Evolutionary conservation across 2,113 vertebrate genomes (phyloP), one percentile per base, ranked within the genome.

Genomic region (Perognathus longimembris): DNA sequence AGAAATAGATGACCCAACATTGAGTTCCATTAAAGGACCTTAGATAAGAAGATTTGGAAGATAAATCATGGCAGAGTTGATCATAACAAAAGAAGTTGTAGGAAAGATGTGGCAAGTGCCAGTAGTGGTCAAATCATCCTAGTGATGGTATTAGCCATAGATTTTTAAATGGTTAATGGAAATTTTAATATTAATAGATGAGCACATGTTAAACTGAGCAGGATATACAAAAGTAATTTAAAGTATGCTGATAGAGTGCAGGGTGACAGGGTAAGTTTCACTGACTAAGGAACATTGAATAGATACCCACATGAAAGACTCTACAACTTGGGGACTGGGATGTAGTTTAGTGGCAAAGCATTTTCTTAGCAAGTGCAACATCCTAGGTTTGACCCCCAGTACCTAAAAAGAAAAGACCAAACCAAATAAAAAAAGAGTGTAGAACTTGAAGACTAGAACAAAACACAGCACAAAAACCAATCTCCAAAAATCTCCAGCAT

Each of bases 101-200:
- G 64, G 28, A 90, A 88, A 42, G n/a, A 69, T 61, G 14, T 63
- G 54, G 36, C 32, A n/a, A 34, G 61, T 85, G 17, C 20, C 28
- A 61, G 42, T 67, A 42, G 42, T 34, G 11, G 10, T 59, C 70
- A 34, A 24, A 59, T 18, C 30, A 2, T 64, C 38, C 34, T 66
- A 11, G 87, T 74, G 87, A 82, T 86, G 42, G 84, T 12, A 79
- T 88, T 74, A 86, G 88, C 26, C 34, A 50, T 8, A 80, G 34
- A 32, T 66, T 91, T 87, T 70, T 57, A 70, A 71, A 80, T 22
- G 24, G 9, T 15, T 75, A 34, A 74, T 40, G 54, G 17, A 12
- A 70, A 36, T 38, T 87, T 64, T 64, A 89, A 42, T 59, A 42
- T 59, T 34, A 80, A 34, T 81, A 82, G 22, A 61, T 28, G 20